phyloP scores from a whole-genome alignment of 1,140 invertebrate species.

The Andricus grossulariae region DNA sequence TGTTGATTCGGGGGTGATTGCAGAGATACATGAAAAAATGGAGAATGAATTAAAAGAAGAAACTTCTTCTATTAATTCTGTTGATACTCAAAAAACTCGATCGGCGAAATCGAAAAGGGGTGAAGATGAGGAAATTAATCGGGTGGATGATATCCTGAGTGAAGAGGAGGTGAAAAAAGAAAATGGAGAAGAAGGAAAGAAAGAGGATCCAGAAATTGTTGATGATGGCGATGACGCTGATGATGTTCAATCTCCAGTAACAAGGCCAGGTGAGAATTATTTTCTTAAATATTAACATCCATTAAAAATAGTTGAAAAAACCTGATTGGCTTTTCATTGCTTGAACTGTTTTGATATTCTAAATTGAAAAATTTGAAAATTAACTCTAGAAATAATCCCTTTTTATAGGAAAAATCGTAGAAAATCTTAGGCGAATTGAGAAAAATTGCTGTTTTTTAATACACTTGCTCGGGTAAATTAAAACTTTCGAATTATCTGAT shows the following conservation, averaged over 20 bases:
- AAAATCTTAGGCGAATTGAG: too few relatives aligned
- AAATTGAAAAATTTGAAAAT: too few relatives aligned
- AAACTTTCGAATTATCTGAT: too few relatives aligned
- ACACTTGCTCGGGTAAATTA: too few relatives aligned
- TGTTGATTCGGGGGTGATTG: slow-evolving; percentile 24
- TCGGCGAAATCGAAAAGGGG: neutral
- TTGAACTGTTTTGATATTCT: too few relatives aligned
- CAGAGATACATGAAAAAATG: slow-evolving; percentile 22
- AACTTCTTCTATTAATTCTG: slow-evolving; percentile 32
- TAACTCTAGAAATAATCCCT: too few relatives aligned
- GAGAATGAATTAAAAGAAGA: slow-evolving; percentile 28
- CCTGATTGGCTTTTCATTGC: too few relatives aligned
- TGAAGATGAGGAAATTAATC: neutral
- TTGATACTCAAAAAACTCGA: slow-evolving; percentile 21
- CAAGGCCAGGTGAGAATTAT: slow-evolving; percentile 50
- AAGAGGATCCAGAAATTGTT: slow-evolving; percentile 21
- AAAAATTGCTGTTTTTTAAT: too few relatives aligned
- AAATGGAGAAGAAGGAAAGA: slow-evolving; percentile 25
- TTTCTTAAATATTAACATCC: too few relatives aligned
- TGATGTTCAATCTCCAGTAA: slow-evolving; percentile 57
- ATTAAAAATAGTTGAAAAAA: too few relatives aligned
- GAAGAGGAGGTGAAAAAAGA: neutral
- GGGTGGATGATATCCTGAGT: slow-evolving; percentile 3
- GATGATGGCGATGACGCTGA: slow-evolving; percentile 63
- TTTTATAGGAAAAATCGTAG: too few relatives aligned